These are phyloP conservation scores for Eptatretus atami DNA, from an alignment of 2,797 vertebrate species.

Conservation along the genomic window DNA sequence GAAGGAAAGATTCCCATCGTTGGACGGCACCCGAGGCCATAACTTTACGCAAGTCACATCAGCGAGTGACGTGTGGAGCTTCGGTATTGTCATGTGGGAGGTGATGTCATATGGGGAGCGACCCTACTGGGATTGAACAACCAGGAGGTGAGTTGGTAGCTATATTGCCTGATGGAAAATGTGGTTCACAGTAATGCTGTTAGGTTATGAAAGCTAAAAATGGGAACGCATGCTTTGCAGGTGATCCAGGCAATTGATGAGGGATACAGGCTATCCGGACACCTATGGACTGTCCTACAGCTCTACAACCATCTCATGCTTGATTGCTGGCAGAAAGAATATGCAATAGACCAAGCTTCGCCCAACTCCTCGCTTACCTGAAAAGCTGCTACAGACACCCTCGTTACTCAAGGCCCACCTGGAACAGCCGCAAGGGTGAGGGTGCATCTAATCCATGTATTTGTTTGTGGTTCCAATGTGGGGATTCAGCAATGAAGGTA, in stretches of 20 bases:
- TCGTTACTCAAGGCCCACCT: background rate
- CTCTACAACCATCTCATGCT: conserved; percentile 92
- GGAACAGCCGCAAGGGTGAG: no score
- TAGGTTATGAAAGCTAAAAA: no score
- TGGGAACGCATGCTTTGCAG: conserved; percentile 15
- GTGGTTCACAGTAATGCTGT: no score
- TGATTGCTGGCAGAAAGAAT: conserved; percentile 22
- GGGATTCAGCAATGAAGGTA: no score
- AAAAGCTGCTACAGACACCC: conserved; percentile 1
- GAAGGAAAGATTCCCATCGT: conserved; percentile 91
- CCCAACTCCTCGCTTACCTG: conserved; percentile 2
- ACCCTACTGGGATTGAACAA: conserved; percentile 68
- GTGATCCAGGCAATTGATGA: conserved; percentile 97
- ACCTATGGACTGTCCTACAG: conserved; percentile 92
- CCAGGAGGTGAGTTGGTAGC: conserved; percentile 23
- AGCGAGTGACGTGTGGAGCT: conserved; percentile 73
- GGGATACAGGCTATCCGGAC: conserved; percentile 77
- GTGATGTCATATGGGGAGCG: conserved; percentile 75
- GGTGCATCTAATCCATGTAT: no score
- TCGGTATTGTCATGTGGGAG: conserved; percentile 75
- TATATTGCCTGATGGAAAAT: no score
- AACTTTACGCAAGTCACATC: conserved; percentile 87
- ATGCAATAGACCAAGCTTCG: background rate
- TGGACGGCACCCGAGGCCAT: conserved; percentile 94
- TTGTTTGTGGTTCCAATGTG: no score